phyloP scores from a whole-genome alignment of 2,888 invertebrate species.

The Autographa pulchrina region DNA sequence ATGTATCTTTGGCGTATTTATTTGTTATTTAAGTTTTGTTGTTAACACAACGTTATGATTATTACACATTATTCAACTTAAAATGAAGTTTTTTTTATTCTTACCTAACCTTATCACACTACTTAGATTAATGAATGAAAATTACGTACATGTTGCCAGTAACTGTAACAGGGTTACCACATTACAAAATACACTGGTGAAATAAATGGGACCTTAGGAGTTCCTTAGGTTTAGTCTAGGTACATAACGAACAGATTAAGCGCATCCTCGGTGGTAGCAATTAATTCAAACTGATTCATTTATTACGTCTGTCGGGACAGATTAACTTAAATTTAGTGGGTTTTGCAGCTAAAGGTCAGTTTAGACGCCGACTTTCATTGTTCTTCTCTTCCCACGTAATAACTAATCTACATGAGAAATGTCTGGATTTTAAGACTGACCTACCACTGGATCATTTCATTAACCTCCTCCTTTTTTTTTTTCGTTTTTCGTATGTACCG shows the following conservation, averaged over 20 bases:
- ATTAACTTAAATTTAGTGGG: conserved; percentile 8
- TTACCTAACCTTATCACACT: neutral
- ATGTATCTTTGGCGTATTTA: conserved; percentile 1
- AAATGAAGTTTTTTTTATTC: neutral
- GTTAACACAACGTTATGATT: conserved; percentile 1
- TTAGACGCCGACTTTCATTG: conserved; percentile 22
- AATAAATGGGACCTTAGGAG: conserved; percentile 7
- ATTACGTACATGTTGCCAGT: neutral
- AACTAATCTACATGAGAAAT: neutral
- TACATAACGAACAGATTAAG: neutral
- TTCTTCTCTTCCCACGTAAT: neutral
- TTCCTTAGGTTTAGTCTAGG: neutral
- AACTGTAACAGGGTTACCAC: neutral
- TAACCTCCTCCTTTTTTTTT: neutral
- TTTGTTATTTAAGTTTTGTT: conserved; percentile 6
- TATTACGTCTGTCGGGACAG: conserved; percentile 5
- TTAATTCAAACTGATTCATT: conserved; percentile 8
- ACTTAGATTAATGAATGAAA: too few species aligned
- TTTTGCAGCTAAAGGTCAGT: conserved; percentile 5
- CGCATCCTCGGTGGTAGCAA: conserved; percentile 1
- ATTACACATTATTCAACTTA: neutral
- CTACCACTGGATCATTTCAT: neutral
- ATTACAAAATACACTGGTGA: neutral
- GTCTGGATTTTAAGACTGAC: neutral
- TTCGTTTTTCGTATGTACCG: too few species aligned